Evolutionary conservation across 2,113 vertebrate species (phyloP).

Genomic region (Dromiciops gliroides): DNA sequence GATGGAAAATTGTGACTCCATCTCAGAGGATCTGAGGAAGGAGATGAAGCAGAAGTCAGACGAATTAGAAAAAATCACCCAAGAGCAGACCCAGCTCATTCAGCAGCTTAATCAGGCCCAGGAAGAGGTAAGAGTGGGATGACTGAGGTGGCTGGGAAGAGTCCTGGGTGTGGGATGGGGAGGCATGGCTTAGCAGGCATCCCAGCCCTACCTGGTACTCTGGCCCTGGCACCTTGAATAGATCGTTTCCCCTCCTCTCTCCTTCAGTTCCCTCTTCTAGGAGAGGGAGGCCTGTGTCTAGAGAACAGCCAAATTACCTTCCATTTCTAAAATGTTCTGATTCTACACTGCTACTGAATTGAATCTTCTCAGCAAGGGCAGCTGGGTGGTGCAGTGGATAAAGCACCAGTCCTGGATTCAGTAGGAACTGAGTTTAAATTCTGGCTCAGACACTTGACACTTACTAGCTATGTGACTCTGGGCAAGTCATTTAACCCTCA

Average conservation of each 20-base stretch:
- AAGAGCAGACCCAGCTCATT: constrained; percentile 83
- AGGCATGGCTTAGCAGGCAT: background rate
- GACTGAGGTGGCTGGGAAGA: background rate
- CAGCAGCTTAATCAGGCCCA: constrained; percentile 83
- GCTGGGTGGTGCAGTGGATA: too few species aligned
- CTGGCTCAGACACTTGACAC: too few species aligned
- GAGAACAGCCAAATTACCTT: background rate
- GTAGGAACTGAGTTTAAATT: too few species aligned
- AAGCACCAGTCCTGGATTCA: too few species aligned
- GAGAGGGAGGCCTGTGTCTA: background rate
- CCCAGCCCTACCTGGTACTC: background rate
- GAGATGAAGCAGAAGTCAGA: constrained; percentile 85
- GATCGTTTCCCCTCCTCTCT: background rate
- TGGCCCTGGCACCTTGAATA: background rate
- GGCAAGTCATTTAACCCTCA: too few species aligned
- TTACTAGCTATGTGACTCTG: too few species aligned
- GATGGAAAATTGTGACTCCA: constrained; percentile 75
- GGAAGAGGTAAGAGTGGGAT: constrained; percentile 86
- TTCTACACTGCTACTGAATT: background rate
- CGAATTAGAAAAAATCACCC: constrained; percentile 84
- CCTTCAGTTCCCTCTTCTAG: background rate
- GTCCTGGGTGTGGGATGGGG: background rate
- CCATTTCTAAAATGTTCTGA: background rate
- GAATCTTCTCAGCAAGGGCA: constrained; percentile 22
- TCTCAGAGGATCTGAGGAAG: constrained; percentile 82